Base-by-base conservation (phyloP, 2,113 vertebrate genomes). In the Dasypus novemcinctus region DNA sequence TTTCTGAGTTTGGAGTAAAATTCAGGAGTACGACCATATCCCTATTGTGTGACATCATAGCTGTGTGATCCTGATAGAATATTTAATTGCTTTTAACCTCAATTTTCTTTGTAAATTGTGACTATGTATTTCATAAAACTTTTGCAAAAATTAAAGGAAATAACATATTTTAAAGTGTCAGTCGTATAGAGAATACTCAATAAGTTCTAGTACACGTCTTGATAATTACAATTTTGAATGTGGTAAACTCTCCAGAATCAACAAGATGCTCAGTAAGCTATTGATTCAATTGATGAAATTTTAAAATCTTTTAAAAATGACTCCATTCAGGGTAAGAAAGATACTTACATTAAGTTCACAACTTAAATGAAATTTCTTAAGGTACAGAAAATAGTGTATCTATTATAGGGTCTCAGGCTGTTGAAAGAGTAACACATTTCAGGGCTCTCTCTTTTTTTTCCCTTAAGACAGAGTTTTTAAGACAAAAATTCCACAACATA, bases 141-240 rank as follows among this genome's bases (percentile, higher is more conserved):
- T 92, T 80, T 80, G 25, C 38, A 21, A 88, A 41, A 92, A 74
- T 64, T 86, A 80, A 87, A 43, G 84, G 21, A 95, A 90, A 88
- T 29, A 27, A 43, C 31, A 78, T 20, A 74, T 75, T 75, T 75
- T 61, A 54, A 89, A 94, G 23, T 69, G 3, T 29, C 33, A 38
- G 2, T 33, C 54, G 82, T 13, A 63, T 4, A 81, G 5, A 66
- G 11, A 76, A 57, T 25, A 88, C 2, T 72, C 27, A 75, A 69
- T 79, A 74, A 41, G 61, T 91, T 82, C 41, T 54, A 36, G 2
- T 59, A 36, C 27, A 66, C 29, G 87, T 87, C 46, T 87, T 82
- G 8, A 76, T 68, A 89, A 82, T 33, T 46, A 7, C 1, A 31
- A 23, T 74, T 95, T 81, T 91, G 14, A 7, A 59, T 61, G 41